Conservation (phyloP, 2,888 invertebrate species). For the Mythimna albipuncta region DNA sequence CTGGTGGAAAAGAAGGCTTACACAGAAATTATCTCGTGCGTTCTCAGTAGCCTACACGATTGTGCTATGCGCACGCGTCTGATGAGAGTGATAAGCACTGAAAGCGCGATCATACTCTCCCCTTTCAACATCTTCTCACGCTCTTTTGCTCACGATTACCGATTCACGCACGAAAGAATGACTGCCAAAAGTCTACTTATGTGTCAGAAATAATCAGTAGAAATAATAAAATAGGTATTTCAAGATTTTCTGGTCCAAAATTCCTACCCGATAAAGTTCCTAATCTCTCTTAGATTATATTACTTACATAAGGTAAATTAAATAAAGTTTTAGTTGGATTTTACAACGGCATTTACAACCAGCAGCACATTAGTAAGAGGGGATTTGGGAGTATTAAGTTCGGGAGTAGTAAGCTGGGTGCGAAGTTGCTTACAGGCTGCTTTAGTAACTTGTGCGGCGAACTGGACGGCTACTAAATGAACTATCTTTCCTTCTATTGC, state of each 20-base stretch:
- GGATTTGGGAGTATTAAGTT: constrained; percentile 45
- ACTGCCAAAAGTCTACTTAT: no score
- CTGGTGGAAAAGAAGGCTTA: no score
- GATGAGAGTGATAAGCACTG: no score
- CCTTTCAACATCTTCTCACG: no score
- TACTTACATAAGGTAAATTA: constrained; percentile 3
- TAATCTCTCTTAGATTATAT: no score
- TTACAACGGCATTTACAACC: constrained; percentile 30
- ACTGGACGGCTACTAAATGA: constrained; percentile 16
- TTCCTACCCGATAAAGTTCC: not conserved
- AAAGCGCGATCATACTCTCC: no score
- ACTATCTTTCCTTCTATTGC: not conserved
- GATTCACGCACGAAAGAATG: no score
- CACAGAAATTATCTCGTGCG: no score
- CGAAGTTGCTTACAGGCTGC: constrained; percentile 36
- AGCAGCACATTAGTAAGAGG: constrained; percentile 35
- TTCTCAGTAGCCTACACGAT: no score
- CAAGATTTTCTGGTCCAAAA: not conserved
- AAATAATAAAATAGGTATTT: no score
- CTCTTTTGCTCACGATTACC: no score
- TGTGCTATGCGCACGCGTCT: no score
- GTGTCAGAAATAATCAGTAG: not conserved
- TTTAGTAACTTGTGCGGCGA: constrained; percentile 21
- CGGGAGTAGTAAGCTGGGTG: constrained; percentile 33
- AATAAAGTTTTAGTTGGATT: constrained; percentile 24